Conservation (phyloP, 1,140 invertebrate genomes). For the Magallana angulata region DNA sequence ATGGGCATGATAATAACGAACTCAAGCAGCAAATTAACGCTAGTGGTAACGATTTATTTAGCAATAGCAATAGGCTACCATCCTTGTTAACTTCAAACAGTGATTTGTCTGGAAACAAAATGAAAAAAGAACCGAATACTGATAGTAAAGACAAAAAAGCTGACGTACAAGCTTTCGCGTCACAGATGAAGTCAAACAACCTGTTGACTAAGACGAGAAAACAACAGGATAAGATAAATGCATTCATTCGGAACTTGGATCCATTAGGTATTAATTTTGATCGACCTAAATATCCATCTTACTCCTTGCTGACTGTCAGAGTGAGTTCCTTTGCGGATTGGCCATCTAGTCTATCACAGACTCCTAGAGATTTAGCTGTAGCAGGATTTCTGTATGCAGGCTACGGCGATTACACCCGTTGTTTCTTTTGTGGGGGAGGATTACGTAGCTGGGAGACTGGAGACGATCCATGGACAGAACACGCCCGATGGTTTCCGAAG, state of each 20-base stretch:
- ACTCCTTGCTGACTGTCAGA: slow-evolving; percentile 48
- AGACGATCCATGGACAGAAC: slow-evolving; percentile 51
- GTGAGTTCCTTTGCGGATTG: slow-evolving; percentile 58
- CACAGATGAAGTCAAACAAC: too few relatives aligned
- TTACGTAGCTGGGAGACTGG: slow-evolving; percentile 50
- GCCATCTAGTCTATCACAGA: slow-evolving; percentile 54
- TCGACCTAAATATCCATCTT: slow-evolving; percentile 49
- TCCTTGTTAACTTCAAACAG: too few relatives aligned
- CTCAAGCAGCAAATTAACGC: too few relatives aligned
- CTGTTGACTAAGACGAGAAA: background rate
- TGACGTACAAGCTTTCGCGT: background rate
- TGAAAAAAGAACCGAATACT: background rate
- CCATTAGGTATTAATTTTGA: slow-evolving; percentile 47
- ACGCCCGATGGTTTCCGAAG: slow-evolving; percentile 38
- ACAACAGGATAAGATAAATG: slow-evolving; percentile 1
- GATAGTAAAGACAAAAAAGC: background rate
- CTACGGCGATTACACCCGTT: slow-evolving; percentile 29
- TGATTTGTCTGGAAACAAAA: background rate
- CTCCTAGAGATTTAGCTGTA: slow-evolving; percentile 52
- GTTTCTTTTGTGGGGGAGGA: slow-evolving; percentile 47
- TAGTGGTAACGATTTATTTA: too few relatives aligned
- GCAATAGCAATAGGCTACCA: too few relatives aligned
- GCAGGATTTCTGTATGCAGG: slow-evolving; percentile 64
- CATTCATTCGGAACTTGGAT: slow-evolving; percentile 5
- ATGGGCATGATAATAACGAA: too few relatives aligned